These are phyloP conservation scores for Seriola dumerili DNA, from an alignment of 2,113 vertebrate species.

Conservation along the genomic window DNA sequence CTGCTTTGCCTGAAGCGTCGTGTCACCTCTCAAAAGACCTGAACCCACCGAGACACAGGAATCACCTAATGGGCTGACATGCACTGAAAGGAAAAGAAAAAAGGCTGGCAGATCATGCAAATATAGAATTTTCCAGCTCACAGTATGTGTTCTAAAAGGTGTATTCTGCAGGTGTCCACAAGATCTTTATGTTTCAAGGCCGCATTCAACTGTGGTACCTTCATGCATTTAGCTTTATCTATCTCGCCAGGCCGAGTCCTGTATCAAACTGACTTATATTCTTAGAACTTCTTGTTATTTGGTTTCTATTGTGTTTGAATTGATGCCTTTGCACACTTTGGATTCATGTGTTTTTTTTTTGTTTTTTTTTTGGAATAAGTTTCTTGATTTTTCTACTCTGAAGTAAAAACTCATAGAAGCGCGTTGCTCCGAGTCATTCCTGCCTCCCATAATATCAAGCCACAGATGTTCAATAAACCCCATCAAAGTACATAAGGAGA, in stretches of 20 bases:
- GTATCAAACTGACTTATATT: too few relatives aligned
- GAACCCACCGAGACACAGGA: constrained; percentile 54
- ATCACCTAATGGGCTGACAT: constrained; percentile 50
- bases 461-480: constrained; percentile 6
- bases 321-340: too few relatives aligned
- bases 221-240: too few relatives aligned
- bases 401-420: background rate
- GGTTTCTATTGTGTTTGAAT: background rate
- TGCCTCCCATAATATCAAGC: constrained; percentile 10
- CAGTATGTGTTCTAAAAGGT: background rate
- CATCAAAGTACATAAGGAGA: background rate
- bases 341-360: background rate
- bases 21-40: constrained; percentile 69
- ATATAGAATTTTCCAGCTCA: constrained; percentile 47
- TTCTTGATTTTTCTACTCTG: constrained; percentile 20
- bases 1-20: constrained; percentile 65
- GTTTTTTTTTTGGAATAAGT: background rate
- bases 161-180: constrained; percentile 44
- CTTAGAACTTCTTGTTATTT: background rate
- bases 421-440: constrained; percentile 9
- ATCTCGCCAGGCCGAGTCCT: too few relatives aligned
- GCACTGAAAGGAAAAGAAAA: constrained; percentile 11
- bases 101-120: constrained; percentile 35
- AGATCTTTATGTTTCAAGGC: constrained; percentile 18
- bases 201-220: background rate